These are phyloP conservation scores for Pelochelys cantorii DNA, from an alignment of 2,797 vertebrate species.

Conservation along the genomic window DNA sequence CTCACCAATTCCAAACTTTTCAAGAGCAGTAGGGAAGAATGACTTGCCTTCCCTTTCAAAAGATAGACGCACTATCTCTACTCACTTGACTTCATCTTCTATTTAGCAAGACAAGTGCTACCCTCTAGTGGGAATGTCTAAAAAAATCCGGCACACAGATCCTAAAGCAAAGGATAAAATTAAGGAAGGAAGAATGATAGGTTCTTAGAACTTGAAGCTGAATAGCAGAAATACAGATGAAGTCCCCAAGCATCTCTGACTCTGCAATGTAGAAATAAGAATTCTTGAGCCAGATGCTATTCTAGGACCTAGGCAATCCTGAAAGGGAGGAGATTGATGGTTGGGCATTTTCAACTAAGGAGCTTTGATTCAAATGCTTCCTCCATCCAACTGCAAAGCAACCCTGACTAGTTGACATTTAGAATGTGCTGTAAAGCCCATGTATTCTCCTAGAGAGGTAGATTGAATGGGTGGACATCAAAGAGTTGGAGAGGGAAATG, in stretches of 20 bases:
- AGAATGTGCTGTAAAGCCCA: background rate
- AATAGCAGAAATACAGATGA: background rate
- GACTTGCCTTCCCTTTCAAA: background rate
- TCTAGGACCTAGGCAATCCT: background rate
- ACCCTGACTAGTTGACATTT: background rate
- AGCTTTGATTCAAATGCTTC: background rate
- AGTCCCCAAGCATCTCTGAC: background rate
- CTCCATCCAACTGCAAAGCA: background rate
- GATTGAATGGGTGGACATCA: background rate
- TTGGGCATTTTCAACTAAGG: background rate
- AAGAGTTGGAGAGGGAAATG: background rate
- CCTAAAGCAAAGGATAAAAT: background rate
- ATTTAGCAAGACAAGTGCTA: conserved; percentile 48
- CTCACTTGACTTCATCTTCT: background rate
- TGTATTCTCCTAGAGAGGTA: background rate
- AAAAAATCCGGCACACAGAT: background rate
- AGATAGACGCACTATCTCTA: too few species aligned
- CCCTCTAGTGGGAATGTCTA: conserved; percentile 62
- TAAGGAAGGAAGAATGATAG: background rate
- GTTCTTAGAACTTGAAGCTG: background rate
- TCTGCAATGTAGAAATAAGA: background rate
- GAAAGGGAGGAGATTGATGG: background rate
- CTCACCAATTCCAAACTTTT: too few species aligned
- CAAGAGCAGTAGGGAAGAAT: background rate
- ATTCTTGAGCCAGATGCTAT: fast-evolving